These are phyloP conservation scores for Chrosomus eos DNA, from an alignment of 2,797 vertebrate genomes.

Conservation along the genomic window DNA sequence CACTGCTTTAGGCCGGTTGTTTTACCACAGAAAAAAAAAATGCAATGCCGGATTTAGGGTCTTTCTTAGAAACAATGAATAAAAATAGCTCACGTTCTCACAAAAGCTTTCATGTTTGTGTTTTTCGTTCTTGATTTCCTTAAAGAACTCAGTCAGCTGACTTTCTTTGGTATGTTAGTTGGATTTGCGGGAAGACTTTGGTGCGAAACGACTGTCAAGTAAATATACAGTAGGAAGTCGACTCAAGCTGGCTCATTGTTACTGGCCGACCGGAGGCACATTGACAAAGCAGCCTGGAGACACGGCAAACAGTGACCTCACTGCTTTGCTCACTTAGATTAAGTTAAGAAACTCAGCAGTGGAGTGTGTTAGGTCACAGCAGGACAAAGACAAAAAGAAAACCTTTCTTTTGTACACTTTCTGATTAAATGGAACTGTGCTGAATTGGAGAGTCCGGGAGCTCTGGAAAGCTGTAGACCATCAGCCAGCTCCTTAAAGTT, in stretches of 20 bases:
- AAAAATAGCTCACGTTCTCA: slow-evolving; percentile 15
- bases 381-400: background rate
- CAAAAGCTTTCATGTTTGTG: background rate
- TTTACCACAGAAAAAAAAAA: background rate
- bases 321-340: background rate
- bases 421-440: background rate
- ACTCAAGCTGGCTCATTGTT: slow-evolving; percentile 49
- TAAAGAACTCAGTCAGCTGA: background rate
- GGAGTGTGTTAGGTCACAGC: slow-evolving; percentile 20
- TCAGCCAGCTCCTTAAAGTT: slow-evolving; percentile 13
- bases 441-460: background rate
- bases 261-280: slow-evolving; percentile 24
- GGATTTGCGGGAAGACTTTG: slow-evolving; percentile 32
- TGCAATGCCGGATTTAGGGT: background rate
- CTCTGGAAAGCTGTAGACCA: background rate
- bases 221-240: slow-evolving; percentile 57
- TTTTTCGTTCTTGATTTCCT: background rate
- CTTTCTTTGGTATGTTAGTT: slow-evolving; percentile 2
- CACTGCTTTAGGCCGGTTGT: background rate
- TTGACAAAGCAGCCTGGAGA: slow-evolving; percentile 15
- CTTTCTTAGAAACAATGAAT: background rate
- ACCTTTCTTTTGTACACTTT: background rate
- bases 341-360: slow-evolving; percentile 17
- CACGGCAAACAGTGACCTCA: slow-evolving; percentile 11
- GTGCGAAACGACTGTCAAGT: slow-evolving; percentile 28